Conservation (phyloP, 2,888 invertebrate species). For the Orthosia gracilis region DNA sequence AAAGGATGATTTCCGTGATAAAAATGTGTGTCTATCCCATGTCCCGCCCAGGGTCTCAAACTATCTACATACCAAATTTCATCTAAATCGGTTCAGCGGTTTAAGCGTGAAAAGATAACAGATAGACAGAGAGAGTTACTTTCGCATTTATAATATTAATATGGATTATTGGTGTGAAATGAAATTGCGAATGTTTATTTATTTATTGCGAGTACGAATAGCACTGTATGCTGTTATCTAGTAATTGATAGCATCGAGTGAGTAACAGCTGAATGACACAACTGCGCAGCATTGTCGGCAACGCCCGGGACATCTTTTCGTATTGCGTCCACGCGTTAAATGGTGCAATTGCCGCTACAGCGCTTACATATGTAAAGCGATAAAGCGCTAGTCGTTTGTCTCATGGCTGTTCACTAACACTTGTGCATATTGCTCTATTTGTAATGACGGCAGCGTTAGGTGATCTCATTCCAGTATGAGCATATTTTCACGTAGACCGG, state of each 20-base stretch:
- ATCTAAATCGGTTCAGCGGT: too few relatives aligned
- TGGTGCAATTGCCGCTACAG: constrained; percentile 67
- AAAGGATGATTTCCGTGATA: too few relatives aligned
- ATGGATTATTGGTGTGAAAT: not conserved
- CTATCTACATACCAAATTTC: too few relatives aligned
- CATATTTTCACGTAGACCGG: not conserved
- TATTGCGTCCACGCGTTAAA: constrained; percentile 66
- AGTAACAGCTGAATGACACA: constrained; percentile 56
- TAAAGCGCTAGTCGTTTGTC: constrained; percentile 21
- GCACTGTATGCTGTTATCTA: constrained; percentile 35
- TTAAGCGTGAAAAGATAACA: too few relatives aligned
- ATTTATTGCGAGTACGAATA: not conserved
- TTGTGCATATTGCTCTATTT: constrained; percentile 56
- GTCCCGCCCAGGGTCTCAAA: too few relatives aligned
- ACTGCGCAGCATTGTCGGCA: constrained; percentile 40
- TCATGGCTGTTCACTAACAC: constrained; percentile 24
- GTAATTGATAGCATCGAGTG: constrained; percentile 45
- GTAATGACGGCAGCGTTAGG: constrained; percentile 22
- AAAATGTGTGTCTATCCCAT: too few relatives aligned
- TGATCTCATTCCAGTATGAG: constrained; percentile 37
- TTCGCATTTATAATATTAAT: not conserved
- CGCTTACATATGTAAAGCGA: constrained; percentile 49
- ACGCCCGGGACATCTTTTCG: constrained; percentile 52
- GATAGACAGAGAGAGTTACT: too few relatives aligned
- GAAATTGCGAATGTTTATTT: not conserved